Evolutionary conservation across 1,140 invertebrate species (phyloP).

Genomic region (Sogatella furcifera): DNA sequence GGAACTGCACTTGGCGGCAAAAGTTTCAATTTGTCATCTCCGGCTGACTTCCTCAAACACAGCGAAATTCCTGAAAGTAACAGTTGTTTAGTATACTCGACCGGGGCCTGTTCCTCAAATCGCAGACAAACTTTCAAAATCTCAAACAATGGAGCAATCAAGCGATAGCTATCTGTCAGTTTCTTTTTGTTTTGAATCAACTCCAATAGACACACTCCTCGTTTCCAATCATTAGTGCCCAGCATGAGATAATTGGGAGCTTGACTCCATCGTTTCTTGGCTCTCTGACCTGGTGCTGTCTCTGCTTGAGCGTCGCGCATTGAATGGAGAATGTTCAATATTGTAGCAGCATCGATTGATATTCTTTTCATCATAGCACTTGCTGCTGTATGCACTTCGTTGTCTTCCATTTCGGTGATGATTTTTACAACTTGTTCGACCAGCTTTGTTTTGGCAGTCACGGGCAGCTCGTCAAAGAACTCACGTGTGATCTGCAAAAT

Average conservation of each 20-base stretch:
- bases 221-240: slow-evolving; percentile 57
- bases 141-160: slow-evolving; percentile 67
- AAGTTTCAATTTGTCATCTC: slow-evolving; percentile 35
- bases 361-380: slow-evolving; percentile 58
- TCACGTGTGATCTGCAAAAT: slow-evolving; percentile 17
- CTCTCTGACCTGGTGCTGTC: too few relatives aligned
- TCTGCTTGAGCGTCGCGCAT: slow-evolving; percentile 33
- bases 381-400: slow-evolving; percentile 42
- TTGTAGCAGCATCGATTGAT: slow-evolving; percentile 47
- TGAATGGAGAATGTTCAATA: slow-evolving; percentile 44
- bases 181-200: slow-evolving; percentile 74
- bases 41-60: slow-evolving; percentile 47
- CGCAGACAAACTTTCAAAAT: slow-evolving; percentile 67
- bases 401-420: slow-evolving; percentile 32
- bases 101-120: slow-evolving; percentile 69
- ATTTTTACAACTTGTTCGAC: slow-evolving; percentile 32
- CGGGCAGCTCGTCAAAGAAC: slow-evolving; percentile 19
- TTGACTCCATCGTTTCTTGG: too few relatives aligned
- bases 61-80: slow-evolving; percentile 66
- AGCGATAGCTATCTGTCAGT: slow-evolving; percentile 47
- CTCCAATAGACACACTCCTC: slow-evolving; percentile 68
- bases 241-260: slow-evolving; percentile 28
- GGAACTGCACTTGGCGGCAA: slow-evolving; percentile 51
- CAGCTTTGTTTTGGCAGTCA: slow-evolving; percentile 28
- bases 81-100: slow-evolving; percentile 84